Evolutionary conservation across 2,113 vertebrate species (phyloP).

Genomic region (Heliornis fulica): DNA sequence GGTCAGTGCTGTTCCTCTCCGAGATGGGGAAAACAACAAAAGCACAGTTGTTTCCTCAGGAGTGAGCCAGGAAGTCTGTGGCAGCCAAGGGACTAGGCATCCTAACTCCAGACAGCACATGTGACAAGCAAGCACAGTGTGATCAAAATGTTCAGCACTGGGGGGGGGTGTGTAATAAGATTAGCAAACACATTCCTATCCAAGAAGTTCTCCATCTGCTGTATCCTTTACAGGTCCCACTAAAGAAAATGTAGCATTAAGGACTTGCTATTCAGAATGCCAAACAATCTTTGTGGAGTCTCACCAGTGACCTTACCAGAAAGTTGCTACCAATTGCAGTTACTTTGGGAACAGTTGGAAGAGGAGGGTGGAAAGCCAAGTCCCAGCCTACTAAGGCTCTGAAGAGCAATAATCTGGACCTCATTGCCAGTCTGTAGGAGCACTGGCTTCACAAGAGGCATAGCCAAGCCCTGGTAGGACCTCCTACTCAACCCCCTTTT

Average conservation of each 20-base stretch:
- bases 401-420: not conserved
- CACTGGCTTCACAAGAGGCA: not conserved
- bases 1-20: not conserved
- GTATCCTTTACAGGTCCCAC: not conserved
- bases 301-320: not conserved
- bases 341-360: not conserved
- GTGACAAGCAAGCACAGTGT: not conserved
- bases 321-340: not conserved
- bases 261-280: not conserved
- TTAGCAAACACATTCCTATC: not conserved
- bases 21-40: conserved; percentile 33
- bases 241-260: not conserved
- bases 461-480: rapidly evolving
- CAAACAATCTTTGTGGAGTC: not conserved
- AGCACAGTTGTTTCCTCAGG: conserved; percentile 53
- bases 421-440: not conserved
- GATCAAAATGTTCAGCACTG: not conserved
- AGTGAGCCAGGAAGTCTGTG: conserved; percentile 28
- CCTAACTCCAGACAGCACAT: not conserved
- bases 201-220: not conserved
- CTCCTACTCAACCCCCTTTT: not conserved
- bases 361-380: not conserved
- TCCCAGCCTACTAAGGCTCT: not conserved
- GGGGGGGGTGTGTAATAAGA: not conserved
- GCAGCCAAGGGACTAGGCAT: not conserved